Percentiles rank a stretch among this genome's conserved stretches.
These are phyloP conservation scores for Actinemys pallida DNA, from an alignment of 2,113 vertebrate species.

Conservation along the genomic window DNA sequence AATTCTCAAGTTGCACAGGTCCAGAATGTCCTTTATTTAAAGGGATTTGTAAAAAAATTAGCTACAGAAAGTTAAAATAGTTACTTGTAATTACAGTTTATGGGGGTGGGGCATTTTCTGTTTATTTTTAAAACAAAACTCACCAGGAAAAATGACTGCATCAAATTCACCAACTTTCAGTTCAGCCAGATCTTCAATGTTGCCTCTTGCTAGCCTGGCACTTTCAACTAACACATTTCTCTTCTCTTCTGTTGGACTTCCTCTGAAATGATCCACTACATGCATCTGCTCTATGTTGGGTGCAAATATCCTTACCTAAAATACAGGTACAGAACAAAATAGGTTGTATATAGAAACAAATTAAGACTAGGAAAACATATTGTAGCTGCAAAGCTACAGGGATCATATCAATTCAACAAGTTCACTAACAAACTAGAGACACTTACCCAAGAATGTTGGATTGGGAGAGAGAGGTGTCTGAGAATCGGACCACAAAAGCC, in stretches of 20 bases:
- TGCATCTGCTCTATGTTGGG: slow-evolving; percentile 89
- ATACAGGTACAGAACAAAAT: slow-evolving; percentile 18
- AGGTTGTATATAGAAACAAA: background rate
- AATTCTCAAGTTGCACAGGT: no score
- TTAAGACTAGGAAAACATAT: background rate
- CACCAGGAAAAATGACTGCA: slow-evolving; percentile 85
- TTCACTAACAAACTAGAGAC: background rate
- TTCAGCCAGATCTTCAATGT: slow-evolving; percentile 83
- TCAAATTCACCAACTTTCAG: slow-evolving; percentile 79
- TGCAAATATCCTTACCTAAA: slow-evolving; percentile 88
- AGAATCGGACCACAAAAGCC: background rate
- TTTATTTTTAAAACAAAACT: background rate
- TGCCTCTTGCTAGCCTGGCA: slow-evolving; percentile 83
- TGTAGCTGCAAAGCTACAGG: background rate
- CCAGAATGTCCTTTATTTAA: background rate
- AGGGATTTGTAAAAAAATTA: background rate
- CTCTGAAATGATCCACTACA: slow-evolving; percentile 85
- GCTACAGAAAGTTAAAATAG: background rate
- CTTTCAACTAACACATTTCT: slow-evolving; percentile 87
- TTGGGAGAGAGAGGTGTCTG: background rate
- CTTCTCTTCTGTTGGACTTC: slow-evolving; percentile 81
- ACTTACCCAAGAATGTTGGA: background rate
- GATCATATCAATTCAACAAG: no score
- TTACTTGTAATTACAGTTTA: background rate
- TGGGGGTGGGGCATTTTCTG: background rate